Percentiles rank a stretch among this genome's conserved stretches.
phyloP scores from a whole-genome alignment of 2,888 invertebrate genomes.

The Agriopis marginaria region DNA sequence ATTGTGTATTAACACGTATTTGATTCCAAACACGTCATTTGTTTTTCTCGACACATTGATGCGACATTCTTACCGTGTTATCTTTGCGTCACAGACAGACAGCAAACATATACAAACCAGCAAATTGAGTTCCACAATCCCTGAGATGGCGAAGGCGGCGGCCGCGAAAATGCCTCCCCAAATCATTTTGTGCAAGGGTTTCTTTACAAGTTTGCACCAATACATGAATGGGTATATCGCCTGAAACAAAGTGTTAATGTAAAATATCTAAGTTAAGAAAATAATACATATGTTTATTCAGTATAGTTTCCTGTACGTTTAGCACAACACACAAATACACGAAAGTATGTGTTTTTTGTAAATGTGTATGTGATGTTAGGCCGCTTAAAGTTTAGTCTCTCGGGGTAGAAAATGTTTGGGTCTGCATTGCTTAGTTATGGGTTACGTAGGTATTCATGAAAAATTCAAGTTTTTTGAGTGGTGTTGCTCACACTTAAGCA shows the following conservation, averaged over 20 bases:
- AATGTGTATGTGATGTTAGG: too few relatives aligned
- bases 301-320: too few relatives aligned
- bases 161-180: constrained; percentile 95
- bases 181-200: constrained; percentile 95
- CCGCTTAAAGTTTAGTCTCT: too few relatives aligned
- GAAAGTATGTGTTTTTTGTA: too few relatives aligned
- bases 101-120: constrained; percentile 81
- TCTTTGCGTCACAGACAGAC: constrained; percentile 2
- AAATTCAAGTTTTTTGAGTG: too few relatives aligned
- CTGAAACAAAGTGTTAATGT: constrained; percentile 56
- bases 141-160: constrained; percentile 94
- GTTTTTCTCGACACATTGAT: background rate
- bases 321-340: too few relatives aligned
- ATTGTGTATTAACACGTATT: background rate
- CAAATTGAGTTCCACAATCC: constrained; percentile 91
- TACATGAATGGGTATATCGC: constrained; percentile 92
- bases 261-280: background rate
- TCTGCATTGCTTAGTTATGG: too few relatives aligned
- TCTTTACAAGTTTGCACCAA: constrained; percentile 89
- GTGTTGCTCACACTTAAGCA: too few relatives aligned
- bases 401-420: too few relatives aligned
- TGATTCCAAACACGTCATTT: background rate
- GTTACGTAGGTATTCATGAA: too few relatives aligned
- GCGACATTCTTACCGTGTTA: background rate
- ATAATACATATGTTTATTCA: background rate